A percentile compares a stretch with the other conserved stretches of the same genome.
Evolutionary conservation across 2,888 invertebrate genomes (phyloP).

Genomic region (Holacanthella duospinosa): DNA sequence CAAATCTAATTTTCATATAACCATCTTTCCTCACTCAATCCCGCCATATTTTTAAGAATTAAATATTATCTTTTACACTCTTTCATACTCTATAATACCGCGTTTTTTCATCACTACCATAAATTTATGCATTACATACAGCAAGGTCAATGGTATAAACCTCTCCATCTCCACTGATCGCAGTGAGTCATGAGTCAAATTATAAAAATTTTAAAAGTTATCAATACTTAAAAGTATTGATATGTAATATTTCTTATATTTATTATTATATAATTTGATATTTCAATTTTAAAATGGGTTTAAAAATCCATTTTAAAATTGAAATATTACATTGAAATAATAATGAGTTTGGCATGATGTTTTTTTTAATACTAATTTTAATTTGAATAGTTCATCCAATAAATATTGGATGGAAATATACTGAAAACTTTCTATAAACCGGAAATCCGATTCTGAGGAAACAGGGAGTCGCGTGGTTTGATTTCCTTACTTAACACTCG

Average conservation of each 20-base stretch:
- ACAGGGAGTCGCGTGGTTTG: neutral
- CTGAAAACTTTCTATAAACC: neutral
- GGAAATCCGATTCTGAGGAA: constrained; percentile 2
- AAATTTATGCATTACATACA: too few species aligned
- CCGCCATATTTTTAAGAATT: too few species aligned
- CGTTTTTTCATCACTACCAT: too few species aligned
- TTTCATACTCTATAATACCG: too few species aligned
- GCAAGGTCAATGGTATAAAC: too few species aligned
- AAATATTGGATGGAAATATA: neutral
- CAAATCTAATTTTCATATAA: too few species aligned
- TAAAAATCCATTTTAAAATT: neutral
- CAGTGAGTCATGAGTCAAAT: too few species aligned
- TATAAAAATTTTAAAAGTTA: too few species aligned
- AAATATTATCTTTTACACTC: too few species aligned
- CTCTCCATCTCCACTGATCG: too few species aligned
- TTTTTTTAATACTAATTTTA: neutral
- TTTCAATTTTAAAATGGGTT: neutral
- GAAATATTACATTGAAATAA: neutral
- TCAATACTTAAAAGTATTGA: too few species aligned
- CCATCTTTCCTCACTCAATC: too few species aligned
- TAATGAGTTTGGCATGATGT: neutral
- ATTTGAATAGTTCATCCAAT: neutral
- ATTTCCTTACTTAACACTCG: neutral
- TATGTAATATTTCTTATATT: neutral
- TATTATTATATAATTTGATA: neutral